Percentiles rank a stretch among this genome's conserved stretches.
Conservation (phyloP, 2,888 invertebrate species). For the Galerucella calmariensis region DNA sequence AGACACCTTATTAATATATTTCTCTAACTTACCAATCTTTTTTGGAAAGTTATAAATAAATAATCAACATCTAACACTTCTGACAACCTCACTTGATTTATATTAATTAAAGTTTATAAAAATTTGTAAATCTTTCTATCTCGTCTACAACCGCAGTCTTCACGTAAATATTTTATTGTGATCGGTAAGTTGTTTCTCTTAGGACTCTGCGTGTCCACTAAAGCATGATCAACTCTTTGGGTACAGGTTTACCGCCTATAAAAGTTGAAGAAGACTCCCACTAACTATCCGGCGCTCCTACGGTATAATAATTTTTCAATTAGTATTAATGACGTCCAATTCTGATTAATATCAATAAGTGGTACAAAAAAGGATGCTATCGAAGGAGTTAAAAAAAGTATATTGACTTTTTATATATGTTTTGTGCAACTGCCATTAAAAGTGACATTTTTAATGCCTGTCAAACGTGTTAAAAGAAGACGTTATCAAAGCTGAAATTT, state of each 20-base stretch:
- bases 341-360: conserved; percentile 3
- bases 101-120: too few relatives aligned
- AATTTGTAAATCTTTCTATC: background rate
- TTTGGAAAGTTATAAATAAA: background rate
- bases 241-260: conserved; percentile 20
- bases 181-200: conserved; percentile 1
- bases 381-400: background rate
- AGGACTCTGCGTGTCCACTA: conserved; percentile 18
- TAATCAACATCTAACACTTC: background rate
- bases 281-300: conserved; percentile 22
- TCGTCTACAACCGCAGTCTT: background rate
- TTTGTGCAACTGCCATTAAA: background rate
- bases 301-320: conserved; percentile 6
- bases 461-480: too few relatives aligned
- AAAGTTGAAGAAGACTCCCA: conserved; percentile 19
- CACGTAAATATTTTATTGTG: background rate
- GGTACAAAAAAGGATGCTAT: background rate
- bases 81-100: background rate
- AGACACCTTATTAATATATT: too few relatives aligned
- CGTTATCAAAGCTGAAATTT: too few relatives aligned
- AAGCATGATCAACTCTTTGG: conserved; percentile 17
- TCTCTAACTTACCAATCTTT: too few relatives aligned
- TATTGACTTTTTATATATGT: background rate
- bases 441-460: too few relatives aligned
- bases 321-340: conserved; percentile 11